These are phyloP conservation scores for Ophiothrix spiculata DNA, from an alignment of 35 echinoderm and acorn worm species.

Conservation along the genomic window DNA sequence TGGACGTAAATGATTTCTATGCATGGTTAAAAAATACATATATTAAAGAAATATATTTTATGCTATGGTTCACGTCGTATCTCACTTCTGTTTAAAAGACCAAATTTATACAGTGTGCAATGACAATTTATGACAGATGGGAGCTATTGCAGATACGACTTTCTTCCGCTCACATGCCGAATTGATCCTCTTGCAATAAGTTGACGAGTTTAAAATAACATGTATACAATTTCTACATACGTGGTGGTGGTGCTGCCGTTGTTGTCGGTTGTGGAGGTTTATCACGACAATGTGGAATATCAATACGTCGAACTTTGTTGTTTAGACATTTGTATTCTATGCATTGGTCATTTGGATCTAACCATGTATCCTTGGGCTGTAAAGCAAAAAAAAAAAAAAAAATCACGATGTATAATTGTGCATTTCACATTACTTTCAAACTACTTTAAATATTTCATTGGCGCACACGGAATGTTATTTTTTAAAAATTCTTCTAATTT, in stretches of 20 bases:
- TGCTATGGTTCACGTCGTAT: too few species aligned
- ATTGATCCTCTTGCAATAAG: too few species aligned
- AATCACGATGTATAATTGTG: neutral
- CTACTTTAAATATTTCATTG: neutral
- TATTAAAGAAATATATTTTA: too few species aligned
- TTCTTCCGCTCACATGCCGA: too few species aligned
- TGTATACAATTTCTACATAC: too few species aligned
- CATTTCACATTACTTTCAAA: neutral
- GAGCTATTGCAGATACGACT: too few species aligned
- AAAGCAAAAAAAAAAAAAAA: neutral
- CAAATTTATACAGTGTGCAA: too few species aligned
- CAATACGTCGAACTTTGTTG: constrained; percentile 10
- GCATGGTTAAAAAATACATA: too few species aligned
- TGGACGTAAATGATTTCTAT: too few species aligned
- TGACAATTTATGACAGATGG: too few species aligned
- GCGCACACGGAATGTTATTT: neutral
- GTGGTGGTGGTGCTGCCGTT: neutral
- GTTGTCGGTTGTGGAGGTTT: neutral
- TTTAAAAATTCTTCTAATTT: neutral
- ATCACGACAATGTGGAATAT: neutral
- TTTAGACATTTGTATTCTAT: constrained; percentile 17
- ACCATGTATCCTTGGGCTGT: constrained; percentile 2
- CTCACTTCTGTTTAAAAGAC: too few species aligned
- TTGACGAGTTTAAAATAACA: too few species aligned
- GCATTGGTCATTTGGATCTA: constrained; percentile 16